phyloP scores from a whole-genome alignment of 2,888 invertebrate genomes.

The Petrophora chlorosata region DNA sequence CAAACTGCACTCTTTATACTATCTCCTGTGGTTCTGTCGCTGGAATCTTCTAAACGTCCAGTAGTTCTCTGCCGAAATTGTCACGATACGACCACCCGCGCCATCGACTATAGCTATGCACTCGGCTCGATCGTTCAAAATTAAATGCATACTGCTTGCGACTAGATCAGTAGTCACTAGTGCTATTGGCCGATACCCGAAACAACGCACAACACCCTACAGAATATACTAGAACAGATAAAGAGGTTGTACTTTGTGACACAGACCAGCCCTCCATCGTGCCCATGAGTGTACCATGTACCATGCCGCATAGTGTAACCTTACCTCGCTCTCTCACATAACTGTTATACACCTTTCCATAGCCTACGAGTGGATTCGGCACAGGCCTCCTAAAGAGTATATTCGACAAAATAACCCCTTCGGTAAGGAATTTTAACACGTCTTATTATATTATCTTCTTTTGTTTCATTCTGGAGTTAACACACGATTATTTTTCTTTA shows the following conservation, averaged over 20 bases:
- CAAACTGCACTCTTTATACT: slow-evolving; percentile 84
- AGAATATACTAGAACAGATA: slow-evolving; percentile 77
- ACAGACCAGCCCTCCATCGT: slow-evolving; percentile 73
- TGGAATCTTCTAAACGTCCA: slow-evolving; percentile 76
- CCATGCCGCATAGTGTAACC: slow-evolving; percentile 76
- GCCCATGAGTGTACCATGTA: slow-evolving; percentile 71
- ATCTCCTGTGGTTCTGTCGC: slow-evolving; percentile 81
- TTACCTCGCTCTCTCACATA: slow-evolving; percentile 81
- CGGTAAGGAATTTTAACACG: slow-evolving; percentile 85
- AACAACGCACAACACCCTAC: slow-evolving; percentile 81
- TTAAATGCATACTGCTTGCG: slow-evolving; percentile 82
- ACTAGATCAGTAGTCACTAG: slow-evolving; percentile 82
- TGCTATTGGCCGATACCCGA: slow-evolving; percentile 80
- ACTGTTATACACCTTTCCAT: slow-evolving; percentile 83
- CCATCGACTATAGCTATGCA: slow-evolving; percentile 78
- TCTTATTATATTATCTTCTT: slow-evolving; percentile 70
- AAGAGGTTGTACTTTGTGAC: slow-evolving; percentile 84
- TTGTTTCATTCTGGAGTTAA: slow-evolving; percentile 67
- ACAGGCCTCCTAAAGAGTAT: slow-evolving; percentile 85
- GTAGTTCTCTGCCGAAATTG: slow-evolving; percentile 70
- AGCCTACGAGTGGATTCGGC: slow-evolving; percentile 84
- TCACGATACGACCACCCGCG: slow-evolving; percentile 75
- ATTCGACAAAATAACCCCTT: slow-evolving; percentile 85
- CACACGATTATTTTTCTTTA: slow-evolving; percentile 63
- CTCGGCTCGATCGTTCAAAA: slow-evolving; percentile 80